A percentile compares a stretch with the other conserved stretches of the same genome.
Conservation (phyloP, 1,140 invertebrate species). For the Protaetia brevitarsis region DNA sequence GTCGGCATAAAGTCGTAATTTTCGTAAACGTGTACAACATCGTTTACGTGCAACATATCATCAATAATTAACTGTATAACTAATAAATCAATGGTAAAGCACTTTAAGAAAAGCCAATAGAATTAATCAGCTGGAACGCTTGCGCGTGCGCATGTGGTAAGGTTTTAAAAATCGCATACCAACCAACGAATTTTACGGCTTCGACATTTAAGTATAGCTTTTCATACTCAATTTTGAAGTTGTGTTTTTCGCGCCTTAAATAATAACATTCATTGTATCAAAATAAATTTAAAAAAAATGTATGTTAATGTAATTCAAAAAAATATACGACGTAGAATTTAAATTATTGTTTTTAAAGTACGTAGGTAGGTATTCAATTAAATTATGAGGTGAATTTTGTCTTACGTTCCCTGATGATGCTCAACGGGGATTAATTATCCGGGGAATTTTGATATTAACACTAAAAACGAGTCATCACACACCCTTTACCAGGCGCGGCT, state of each 20-base stretch:
- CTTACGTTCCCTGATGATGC: conserved; percentile 3
- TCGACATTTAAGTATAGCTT: too few species aligned
- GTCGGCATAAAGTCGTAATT: neutral
- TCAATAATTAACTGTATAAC: neutral
- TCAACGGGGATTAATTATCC: neutral
- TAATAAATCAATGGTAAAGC: conserved; percentile 1
- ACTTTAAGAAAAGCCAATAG: neutral
- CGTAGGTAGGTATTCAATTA: too few species aligned
- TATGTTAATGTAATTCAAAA: too few species aligned
- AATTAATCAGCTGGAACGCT: conserved; percentile 5
- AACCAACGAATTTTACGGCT: conserved; percentile 3
- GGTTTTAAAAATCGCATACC: neutral
- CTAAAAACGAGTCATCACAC: neutral
- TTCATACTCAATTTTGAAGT: too few species aligned
- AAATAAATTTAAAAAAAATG: neutral
- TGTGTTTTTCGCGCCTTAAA: too few species aligned
- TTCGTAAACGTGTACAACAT: neutral
- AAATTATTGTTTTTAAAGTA: too few species aligned
- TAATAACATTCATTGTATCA: neutral
- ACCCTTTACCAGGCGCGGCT: neutral
- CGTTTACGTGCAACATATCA: neutral
- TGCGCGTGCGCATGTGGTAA: neutral
- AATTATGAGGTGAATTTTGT: conserved; percentile 7
- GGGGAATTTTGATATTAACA: neutral
- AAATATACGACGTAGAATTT: neutral